phyloP scores from a whole-genome alignment of 2,797 vertebrate genomes.

The Simalia tracyae region DNA sequence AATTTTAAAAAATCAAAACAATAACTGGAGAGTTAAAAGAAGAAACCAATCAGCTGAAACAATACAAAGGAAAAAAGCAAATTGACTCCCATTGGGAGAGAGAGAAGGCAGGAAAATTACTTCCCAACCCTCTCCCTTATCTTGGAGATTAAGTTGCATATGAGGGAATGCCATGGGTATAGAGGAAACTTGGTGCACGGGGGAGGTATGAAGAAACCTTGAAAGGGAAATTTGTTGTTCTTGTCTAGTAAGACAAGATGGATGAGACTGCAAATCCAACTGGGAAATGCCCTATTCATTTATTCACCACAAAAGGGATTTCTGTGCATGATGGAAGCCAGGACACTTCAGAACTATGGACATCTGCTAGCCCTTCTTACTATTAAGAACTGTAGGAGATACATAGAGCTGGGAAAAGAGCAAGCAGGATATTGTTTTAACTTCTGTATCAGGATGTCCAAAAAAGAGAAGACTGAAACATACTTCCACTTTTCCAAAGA shows the following conservation, averaged over 20 bases:
- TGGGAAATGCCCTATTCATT: neutral
- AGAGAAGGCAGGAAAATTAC: neutral
- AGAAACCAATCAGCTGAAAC: constrained; percentile 10
- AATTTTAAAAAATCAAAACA: constrained; percentile 19
- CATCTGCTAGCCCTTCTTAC: neutral
- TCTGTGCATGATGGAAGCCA: neutral
- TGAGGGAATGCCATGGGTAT: constrained; percentile 9
- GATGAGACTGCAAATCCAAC: neutral
- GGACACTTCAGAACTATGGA: neutral
- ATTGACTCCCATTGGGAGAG: constrained; percentile 1
- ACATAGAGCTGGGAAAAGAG: neutral
- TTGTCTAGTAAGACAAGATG: neutral
- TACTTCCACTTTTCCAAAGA: neutral
- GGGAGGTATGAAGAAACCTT: neutral
- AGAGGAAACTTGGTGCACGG: neutral
- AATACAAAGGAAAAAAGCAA: constrained; percentile 11
- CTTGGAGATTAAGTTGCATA: constrained; percentile 22
- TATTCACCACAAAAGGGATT: neutral
- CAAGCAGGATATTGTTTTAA: neutral
- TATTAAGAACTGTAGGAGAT: neutral
- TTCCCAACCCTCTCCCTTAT: constrained; percentile 2
- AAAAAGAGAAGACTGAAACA: neutral
- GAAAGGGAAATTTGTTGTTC: neutral
- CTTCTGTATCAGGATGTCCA: neutral
- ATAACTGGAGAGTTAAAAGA: constrained; percentile 31